Percentiles rank a stretch among this genome's conserved stretches.
These are phyloP conservation scores for Eunapius fragilis DNA, from an alignment of 37 sponge, comb jelly and placozoan genomes.

Conservation along the genomic window DNA sequence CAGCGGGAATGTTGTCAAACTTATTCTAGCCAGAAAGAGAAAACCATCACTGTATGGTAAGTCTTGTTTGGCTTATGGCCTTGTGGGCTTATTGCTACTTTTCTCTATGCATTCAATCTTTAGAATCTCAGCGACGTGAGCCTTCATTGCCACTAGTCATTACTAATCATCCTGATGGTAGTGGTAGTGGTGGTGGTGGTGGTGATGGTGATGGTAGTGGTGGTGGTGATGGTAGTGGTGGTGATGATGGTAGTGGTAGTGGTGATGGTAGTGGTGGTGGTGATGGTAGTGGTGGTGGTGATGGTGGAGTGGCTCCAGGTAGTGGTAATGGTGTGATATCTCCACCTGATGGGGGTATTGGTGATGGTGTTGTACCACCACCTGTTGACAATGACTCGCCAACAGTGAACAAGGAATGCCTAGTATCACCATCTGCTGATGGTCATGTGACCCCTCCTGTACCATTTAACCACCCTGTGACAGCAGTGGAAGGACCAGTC, in stretches of 20 bases:
- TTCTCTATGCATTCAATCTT: too few species aligned
- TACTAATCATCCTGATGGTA: too few species aligned
- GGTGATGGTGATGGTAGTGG: background rate
- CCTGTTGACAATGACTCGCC: background rate
- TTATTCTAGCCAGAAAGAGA: constrained; percentile 46
- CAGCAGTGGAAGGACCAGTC: too few species aligned
- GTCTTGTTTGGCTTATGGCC: background rate
- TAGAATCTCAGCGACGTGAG: background rate
- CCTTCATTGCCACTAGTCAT: too few species aligned
- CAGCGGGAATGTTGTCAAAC: constrained; percentile 58
- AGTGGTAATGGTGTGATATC: background rate
- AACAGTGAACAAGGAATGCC: background rate
- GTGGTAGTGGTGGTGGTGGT: too few species aligned
- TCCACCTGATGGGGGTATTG: background rate
- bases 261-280: background rate
- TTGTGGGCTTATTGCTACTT: too few species aligned
- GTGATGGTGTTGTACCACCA: background rate
- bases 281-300: too few species aligned
- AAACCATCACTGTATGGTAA: background rate
- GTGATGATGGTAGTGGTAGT: too few species aligned
- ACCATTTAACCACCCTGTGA: background rate
- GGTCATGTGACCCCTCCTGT: background rate
- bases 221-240: too few species aligned
- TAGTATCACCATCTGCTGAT: background rate
- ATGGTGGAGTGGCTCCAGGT: too few species aligned